Percentiles rank a stretch among this genome's conserved stretches.
Evolutionary conservation across 2,113 vertebrate genomes (phyloP).

Genomic region (Pollimyrus isidori): DNA sequence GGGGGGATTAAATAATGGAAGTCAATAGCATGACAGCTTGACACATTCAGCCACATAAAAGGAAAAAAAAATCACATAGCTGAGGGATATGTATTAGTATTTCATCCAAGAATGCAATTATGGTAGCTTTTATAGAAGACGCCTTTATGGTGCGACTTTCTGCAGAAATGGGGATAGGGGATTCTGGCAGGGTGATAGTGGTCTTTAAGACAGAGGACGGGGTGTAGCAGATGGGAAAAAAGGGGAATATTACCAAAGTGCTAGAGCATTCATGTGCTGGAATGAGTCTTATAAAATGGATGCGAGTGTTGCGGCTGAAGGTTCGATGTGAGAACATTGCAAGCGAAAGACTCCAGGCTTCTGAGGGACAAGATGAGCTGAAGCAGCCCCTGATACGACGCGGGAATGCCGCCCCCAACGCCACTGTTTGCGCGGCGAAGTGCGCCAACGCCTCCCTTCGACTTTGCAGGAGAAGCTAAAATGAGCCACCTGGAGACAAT

Average conservation of each 20-base stretch:
- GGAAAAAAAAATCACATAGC: constrained; percentile 6
- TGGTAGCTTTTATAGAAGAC: background rate
- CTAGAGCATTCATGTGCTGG: background rate
- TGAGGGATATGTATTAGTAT: background rate
- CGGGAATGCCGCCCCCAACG: background rate
- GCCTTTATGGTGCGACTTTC: background rate
- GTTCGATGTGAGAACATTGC: background rate
- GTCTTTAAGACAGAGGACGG: background rate
- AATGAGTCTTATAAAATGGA: background rate
- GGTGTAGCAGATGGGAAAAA: background rate
- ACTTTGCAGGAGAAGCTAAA: background rate
- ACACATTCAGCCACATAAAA: constrained; percentile 17
- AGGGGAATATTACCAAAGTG: background rate
- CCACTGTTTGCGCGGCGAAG: background rate
- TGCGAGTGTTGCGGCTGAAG: background rate
- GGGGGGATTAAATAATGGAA: constrained; percentile 23
- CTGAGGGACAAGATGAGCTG: background rate
- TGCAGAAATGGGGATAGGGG: background rate
- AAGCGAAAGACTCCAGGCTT: background rate
- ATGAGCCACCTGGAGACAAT: background rate
- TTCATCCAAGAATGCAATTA: constrained; percentile 12
- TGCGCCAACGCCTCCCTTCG: background rate
- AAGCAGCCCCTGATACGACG: background rate
- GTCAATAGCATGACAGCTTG: constrained; percentile 26
- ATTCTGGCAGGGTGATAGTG: background rate